Percentiles rank a stretch among this genome's conserved stretches.
Evolutionary conservation across 2,888 invertebrate species (phyloP).

Genomic region (Fissipunctia ypsillon): DNA sequence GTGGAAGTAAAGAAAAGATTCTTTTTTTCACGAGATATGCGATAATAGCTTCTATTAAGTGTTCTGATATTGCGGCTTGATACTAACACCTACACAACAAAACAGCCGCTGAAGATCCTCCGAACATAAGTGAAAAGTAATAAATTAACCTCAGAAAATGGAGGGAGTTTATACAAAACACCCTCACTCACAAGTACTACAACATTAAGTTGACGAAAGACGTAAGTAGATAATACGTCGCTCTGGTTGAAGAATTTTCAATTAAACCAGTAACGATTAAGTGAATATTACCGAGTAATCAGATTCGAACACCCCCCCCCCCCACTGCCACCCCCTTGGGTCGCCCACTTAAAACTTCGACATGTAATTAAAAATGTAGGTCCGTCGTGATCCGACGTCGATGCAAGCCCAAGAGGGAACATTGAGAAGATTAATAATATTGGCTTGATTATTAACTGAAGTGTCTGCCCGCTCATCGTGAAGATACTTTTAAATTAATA

Average conservation of each 20-base stretch:
- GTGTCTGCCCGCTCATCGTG: not conserved
- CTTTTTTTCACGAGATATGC: not conserved
- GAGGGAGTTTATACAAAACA: slow-evolving; percentile 17
- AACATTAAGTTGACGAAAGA: slow-evolving; percentile 23
- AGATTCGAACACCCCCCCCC: slow-evolving; percentile 2
- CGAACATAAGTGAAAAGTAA: slow-evolving; percentile 27
- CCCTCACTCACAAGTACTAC: slow-evolving; percentile 11
- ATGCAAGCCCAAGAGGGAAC: slow-evolving; percentile 10
- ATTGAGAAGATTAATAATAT: slow-evolving; percentile 34
- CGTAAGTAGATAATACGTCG: slow-evolving; percentile 20
- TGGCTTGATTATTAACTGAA: slow-evolving; percentile 38
- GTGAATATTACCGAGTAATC: slow-evolving; percentile 50
- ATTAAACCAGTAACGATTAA: slow-evolving; percentile 40
- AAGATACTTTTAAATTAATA: slow-evolving; percentile 23
- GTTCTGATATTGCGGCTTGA: not conserved
- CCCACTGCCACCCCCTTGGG: not conserved
- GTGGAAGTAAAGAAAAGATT: not conserved
- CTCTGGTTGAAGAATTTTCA: slow-evolving; percentile 34
- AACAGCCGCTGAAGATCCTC: not conserved
- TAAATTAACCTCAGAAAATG: slow-evolving; percentile 39
- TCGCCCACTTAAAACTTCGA: slow-evolving; percentile 41
- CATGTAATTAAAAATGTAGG: slow-evolving; percentile 53
- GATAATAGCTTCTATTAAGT: not conserved
- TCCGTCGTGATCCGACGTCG: slow-evolving; percentile 9
- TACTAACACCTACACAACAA: not conserved